Evolutionary conservation across 2,113 vertebrate species (phyloP).

Genomic region (Megaceryle torquata): DNA sequence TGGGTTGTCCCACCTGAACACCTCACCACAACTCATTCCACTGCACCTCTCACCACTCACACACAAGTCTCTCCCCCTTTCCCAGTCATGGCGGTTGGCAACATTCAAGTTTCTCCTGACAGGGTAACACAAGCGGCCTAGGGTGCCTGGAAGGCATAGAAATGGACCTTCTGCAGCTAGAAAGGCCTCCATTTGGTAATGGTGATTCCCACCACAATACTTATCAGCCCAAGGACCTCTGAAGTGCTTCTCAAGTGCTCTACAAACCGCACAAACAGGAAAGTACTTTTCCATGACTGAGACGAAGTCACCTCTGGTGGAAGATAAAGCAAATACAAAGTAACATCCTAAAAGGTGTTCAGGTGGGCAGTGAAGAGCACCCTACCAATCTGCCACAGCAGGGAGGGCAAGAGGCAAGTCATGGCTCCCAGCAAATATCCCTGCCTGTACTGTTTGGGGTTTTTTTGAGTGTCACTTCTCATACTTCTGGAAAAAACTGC

Average conservation of each 20-base stretch:
- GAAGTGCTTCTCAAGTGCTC: conserved; percentile 25
- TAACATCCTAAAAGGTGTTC: background rate
- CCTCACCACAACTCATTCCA: background rate
- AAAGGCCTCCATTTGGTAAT: background rate
- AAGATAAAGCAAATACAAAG: background rate
- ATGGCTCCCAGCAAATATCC: background rate
- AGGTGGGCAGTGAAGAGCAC: background rate
- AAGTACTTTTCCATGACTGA: background rate
- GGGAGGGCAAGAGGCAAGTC: background rate
- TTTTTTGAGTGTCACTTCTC: background rate
- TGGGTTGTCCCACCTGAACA: background rate
- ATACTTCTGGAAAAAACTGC: background rate
- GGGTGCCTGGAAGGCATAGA: background rate
- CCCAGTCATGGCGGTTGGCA: background rate
- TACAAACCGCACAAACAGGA: background rate
- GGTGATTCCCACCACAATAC: background rate
- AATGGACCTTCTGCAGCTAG: background rate
- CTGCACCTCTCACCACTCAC: rapidly evolving
- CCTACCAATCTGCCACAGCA: background rate
- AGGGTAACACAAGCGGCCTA: background rate
- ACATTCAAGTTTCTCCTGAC: background rate
- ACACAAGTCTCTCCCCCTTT: rapidly evolving
- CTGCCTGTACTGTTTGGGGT: background rate
- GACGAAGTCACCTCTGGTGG: background rate
- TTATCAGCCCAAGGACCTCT: background rate